phyloP scores from a whole-genome alignment of 2,113 vertebrate genomes.

The Cryptoleucopteryx plumbea region DNA sequence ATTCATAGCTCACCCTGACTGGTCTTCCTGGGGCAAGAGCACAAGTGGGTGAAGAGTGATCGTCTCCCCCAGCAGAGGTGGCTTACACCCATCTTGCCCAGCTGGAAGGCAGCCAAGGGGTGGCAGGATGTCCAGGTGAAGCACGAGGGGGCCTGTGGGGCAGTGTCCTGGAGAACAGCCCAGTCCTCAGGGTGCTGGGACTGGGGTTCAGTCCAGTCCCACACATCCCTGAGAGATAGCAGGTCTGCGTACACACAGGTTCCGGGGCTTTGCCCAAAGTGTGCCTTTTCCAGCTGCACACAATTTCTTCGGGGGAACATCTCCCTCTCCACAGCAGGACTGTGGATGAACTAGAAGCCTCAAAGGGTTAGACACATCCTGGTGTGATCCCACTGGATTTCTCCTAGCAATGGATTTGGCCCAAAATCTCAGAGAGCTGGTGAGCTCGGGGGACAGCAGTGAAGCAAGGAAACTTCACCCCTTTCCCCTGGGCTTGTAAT shows the following conservation, averaged over 20 bases:
- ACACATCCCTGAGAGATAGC: accelerated
- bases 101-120: background rate
- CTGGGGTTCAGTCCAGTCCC: background rate
- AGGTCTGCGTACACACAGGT: background rate
- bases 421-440: background rate
- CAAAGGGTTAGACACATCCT: background rate
- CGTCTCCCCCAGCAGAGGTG: background rate
- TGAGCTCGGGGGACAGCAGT: background rate
- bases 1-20: background rate
- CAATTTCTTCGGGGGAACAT: background rate
- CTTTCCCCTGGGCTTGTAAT: background rate
- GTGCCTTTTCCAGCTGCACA: background rate
- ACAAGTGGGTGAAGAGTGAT: background rate
- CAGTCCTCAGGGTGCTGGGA: background rate
- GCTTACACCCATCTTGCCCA: background rate
- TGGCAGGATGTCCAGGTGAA: background rate
- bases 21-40: accelerated
- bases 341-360: background rate
- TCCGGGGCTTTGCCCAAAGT: background rate
- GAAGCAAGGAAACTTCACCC: background rate
- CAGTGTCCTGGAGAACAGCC: background rate
- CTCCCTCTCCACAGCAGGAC: background rate
- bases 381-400: background rate
- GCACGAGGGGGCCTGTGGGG: accelerated
- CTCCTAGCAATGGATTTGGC: background rate